Percentiles rank a stretch among this genome's conserved stretches.
phyloP scores from a whole-genome alignment of 2,797 vertebrate genomes.

The Enteromius radiatus region DNA sequence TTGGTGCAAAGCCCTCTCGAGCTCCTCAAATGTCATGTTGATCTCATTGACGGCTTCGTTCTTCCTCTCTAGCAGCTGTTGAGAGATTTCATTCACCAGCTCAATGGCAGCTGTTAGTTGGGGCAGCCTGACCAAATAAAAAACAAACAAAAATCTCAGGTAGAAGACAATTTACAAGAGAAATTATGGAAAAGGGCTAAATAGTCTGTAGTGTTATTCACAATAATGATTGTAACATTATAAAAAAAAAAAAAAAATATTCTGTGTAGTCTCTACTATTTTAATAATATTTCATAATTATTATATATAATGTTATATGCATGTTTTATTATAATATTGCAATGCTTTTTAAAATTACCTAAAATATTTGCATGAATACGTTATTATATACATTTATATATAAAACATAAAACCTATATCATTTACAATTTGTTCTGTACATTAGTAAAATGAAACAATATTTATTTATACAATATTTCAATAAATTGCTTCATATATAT shows the following conservation, averaged over 20 bases:
- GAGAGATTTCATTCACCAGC: slow-evolving; percentile 89
- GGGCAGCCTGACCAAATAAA: slow-evolving; percentile 79
- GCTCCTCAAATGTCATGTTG: slow-evolving; percentile 88
- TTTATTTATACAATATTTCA: neutral
- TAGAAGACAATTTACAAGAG: neutral
- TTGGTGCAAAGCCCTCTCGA: slow-evolving; percentile 86
- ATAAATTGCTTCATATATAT: neutral
- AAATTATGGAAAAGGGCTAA: neutral
- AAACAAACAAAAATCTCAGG: neutral
- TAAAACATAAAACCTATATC: neutral
- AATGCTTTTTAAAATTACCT: neutral
- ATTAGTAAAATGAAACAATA: neutral
- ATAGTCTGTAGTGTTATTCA: neutral
- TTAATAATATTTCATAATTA: too few relatives aligned
- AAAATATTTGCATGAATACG: neutral
- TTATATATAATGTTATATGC: neutral
- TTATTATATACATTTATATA: neutral
- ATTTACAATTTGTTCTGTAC: neutral
- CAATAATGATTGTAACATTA: too few relatives aligned
- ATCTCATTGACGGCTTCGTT: slow-evolving; percentile 87
- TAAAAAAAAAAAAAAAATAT: neutral
- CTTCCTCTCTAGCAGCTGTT: slow-evolving; percentile 88
- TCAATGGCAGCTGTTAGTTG: slow-evolving; percentile 89
- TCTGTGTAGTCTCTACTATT: neutral
- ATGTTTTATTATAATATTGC: neutral